Conservation (phyloP, 2,797 vertebrate species). For the Synanceia verrucosa region DNA sequence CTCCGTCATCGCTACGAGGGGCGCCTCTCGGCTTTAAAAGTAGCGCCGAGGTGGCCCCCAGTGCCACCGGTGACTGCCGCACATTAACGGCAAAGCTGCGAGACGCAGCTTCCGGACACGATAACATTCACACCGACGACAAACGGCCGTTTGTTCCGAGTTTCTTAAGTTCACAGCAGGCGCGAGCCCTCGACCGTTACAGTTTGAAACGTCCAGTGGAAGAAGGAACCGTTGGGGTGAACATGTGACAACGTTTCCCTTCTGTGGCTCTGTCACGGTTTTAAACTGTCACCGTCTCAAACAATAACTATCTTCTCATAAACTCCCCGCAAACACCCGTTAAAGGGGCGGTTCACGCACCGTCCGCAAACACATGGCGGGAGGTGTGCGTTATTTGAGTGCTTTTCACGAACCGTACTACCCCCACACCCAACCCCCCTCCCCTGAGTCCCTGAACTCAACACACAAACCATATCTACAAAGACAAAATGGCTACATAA, state of each 20-base stretch:
- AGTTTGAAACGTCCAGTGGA: too few relatives aligned
- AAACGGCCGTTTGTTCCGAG: background rate
- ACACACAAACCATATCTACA: background rate
- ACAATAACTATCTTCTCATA: background rate
- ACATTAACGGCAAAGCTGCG: background rate
- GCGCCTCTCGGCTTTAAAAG: slow-evolving; percentile 12
- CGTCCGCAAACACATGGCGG: slow-evolving; percentile 36
- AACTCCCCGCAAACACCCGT: background rate
- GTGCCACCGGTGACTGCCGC: background rate
- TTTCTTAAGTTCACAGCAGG: too few relatives aligned
- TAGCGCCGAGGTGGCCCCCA: slow-evolving; percentile 18
- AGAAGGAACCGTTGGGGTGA: too few relatives aligned
- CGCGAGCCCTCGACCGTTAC: too few relatives aligned
- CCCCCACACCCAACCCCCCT: background rate
- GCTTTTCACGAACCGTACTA: background rate
- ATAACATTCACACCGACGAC: background rate
- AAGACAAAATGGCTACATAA: background rate
- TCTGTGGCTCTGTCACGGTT: too few relatives aligned
- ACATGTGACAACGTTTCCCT: too few relatives aligned
- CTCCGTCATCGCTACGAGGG: background rate
- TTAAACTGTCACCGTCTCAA: background rate
- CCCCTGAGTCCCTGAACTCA: background rate
- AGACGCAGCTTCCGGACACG: background rate
- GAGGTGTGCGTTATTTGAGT: background rate
- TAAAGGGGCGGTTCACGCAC: slow-evolving; percentile 30